Conservation (phyloP, 2,888 invertebrate genomes). For the Apodemia duryi region DNA sequence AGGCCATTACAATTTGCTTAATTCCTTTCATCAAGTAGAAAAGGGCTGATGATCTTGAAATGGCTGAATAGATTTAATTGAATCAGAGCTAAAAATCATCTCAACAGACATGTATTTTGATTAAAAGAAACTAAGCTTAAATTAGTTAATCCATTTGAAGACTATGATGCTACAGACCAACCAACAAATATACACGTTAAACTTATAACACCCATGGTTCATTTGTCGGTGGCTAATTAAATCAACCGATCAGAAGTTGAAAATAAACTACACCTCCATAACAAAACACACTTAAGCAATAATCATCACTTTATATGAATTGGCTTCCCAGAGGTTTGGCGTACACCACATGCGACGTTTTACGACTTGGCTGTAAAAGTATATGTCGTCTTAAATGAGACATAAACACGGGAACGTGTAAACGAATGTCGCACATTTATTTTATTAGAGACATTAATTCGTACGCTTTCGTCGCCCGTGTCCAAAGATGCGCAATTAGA, state of each 20-base stretch:
- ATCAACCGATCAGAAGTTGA: neutral
- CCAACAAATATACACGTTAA: no score
- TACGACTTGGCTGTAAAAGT: constrained; percentile 69
- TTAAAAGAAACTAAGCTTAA: no score
- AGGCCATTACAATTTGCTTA: no score
- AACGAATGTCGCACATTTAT: constrained; percentile 76
- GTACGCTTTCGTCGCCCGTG: constrained; percentile 53
- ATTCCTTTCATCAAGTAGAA: no score
- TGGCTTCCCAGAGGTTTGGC: constrained; percentile 23
- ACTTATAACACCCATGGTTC: no score
- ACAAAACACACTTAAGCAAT: neutral
- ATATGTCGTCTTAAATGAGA: constrained; percentile 77
- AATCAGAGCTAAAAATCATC: no score
- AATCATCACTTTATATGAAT: constrained; percentile 20
- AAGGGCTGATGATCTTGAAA: no score
- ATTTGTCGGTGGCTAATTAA: no score
- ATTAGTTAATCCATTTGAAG: no score
- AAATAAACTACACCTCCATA: neutral
- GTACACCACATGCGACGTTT: constrained; percentile 63
- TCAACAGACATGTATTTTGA: no score
- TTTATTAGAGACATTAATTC: constrained; percentile 75
- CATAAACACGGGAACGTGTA: constrained; percentile 76
- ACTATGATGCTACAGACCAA: no score
- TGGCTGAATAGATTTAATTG: no score
- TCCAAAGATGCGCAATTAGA: constrained; percentile 8